These are phyloP conservation scores for Bactericera cockerelli DNA, from an alignment of 1,140 invertebrate genomes.

Conservation along the genomic window DNA sequence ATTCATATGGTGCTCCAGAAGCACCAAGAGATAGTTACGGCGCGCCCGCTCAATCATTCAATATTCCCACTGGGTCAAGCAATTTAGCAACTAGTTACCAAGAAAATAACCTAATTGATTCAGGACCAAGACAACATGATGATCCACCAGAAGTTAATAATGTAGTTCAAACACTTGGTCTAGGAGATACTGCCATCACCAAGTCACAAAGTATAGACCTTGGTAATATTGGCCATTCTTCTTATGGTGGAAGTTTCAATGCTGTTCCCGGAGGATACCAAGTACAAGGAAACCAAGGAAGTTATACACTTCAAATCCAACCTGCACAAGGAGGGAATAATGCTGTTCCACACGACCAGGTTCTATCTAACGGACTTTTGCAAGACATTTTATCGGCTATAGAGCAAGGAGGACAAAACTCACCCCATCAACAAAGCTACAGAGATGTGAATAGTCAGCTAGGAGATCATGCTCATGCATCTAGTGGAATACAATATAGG, in stretches of 20 bases:
- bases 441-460: background rate
- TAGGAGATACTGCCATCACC: constrained; percentile 16
- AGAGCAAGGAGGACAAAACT: constrained; percentile 32
- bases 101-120: background rate
- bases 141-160: constrained; percentile 17
- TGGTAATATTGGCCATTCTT: background rate
- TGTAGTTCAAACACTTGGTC: constrained; percentile 19
- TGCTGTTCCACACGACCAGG: constrained; percentile 44
- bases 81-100: constrained; percentile 1
- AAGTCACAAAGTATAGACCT: constrained; percentile 17
- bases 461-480: background rate
- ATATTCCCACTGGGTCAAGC: background rate
- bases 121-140: background rate
- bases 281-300: constrained; percentile 31
- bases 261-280: constrained; percentile 30
- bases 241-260: background rate
- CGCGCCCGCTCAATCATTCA: background rate
- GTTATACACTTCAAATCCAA: constrained; percentile 56
- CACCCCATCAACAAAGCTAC: background rate
- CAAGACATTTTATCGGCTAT: constrained; percentile 60
- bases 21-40: constrained; percentile 4
- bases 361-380: constrained; percentile 55
- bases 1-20: constrained; percentile 11
- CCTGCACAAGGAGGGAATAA: constrained; percentile 30
- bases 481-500: background rate